phyloP scores from a whole-genome alignment of 2,888 invertebrate species.

The Nomada fucata region DNA sequence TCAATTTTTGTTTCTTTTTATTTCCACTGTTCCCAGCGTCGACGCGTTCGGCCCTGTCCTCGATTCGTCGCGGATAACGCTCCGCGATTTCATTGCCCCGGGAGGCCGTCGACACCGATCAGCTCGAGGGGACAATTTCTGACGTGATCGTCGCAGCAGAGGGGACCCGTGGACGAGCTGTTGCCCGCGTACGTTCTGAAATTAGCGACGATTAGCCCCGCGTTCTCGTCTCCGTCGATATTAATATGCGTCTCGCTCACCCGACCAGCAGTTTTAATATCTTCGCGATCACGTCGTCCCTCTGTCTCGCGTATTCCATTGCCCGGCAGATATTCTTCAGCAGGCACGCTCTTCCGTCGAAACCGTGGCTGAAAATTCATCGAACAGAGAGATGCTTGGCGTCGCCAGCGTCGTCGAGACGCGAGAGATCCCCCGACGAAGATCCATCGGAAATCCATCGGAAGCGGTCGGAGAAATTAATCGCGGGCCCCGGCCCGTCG shows the following conservation, averaged over 20 bases:
- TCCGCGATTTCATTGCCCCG: conserved; percentile 18
- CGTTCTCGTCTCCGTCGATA: conserved; percentile 17
- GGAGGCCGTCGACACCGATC: conserved; percentile 76
- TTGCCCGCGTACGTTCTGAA: conserved; percentile 76
- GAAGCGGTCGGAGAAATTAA: neutral
- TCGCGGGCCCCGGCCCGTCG: neutral
- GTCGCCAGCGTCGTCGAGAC: too few species aligned
- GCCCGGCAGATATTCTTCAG: conserved; percentile 89
- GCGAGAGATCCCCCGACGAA: too few species aligned
- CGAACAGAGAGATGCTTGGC: too few species aligned
- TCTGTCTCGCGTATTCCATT: conserved; percentile 83
- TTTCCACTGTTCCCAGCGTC: neutral
- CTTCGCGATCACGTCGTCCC: conserved; percentile 77
- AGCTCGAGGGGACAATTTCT: conserved; percentile 80
- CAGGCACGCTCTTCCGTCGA: conserved; percentile 88
- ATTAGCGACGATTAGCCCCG: conserved; percentile 49
- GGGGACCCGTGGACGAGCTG: conserved; percentile 67
- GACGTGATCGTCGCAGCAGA: conserved; percentile 77
- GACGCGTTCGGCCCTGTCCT: neutral
- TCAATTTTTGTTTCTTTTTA: neutral
- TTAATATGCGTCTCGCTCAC: conserved; percentile 56
- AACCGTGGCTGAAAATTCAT: conserved; percentile 86
- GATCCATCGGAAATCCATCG: conserved; percentile 1
- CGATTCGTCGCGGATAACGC: neutral
- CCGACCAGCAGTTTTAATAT: conserved; percentile 76